Evolutionary conservation across 2,113 vertebrate species (phyloP), one percentile per base, ranked within the genome.

Genomic region (Girardinichthys multiradiatus): DNA sequence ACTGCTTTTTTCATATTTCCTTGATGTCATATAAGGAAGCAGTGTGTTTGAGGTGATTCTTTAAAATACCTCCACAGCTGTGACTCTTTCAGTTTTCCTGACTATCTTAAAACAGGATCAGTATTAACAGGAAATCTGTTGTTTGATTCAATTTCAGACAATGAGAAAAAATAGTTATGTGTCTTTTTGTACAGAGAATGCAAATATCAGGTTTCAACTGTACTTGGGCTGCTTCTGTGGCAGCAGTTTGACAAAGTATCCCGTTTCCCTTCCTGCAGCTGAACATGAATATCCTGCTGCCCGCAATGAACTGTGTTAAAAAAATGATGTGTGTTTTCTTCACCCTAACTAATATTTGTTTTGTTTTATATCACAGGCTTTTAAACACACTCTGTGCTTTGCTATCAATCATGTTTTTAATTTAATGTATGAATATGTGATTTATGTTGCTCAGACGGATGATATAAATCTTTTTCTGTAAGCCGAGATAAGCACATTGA

Each of bases 401-500:
- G 64, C 89, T 88, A 94, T 94, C 90, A 92, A 93, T 95, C 94
- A 91, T 62, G 65, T 90, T 88, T 94, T 94, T 93, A 95, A 95
- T 94, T 94, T 94, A 93, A 92, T 86, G 80, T 93, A 93, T 94
- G 92, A 95, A 93, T 93, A 94, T 94, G 78, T 95, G 93, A 95
- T 94, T 95, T 94, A 95, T 94, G 90, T 89, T 81, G 79, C 87
- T 69, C 84, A 59, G 87, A 82, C 91, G 80, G 82, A 80, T 72
- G 82, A 82, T 89, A 94, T 94, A 93, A 94, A 95, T 95, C 93
- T 93, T 91, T 91, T 92, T 91, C 89, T 89, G 87, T 68, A 27
- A 72, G 64, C 68, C 76, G 87, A 78, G 80, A 19, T 84, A 86
- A 88, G 82, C 86, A 81, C 66, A 74, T 84, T 93, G 93, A 94